Evolutionary conservation across 2,797 vertebrate genomes (phyloP).

Genomic region (Lepus oiostolus): DNA sequence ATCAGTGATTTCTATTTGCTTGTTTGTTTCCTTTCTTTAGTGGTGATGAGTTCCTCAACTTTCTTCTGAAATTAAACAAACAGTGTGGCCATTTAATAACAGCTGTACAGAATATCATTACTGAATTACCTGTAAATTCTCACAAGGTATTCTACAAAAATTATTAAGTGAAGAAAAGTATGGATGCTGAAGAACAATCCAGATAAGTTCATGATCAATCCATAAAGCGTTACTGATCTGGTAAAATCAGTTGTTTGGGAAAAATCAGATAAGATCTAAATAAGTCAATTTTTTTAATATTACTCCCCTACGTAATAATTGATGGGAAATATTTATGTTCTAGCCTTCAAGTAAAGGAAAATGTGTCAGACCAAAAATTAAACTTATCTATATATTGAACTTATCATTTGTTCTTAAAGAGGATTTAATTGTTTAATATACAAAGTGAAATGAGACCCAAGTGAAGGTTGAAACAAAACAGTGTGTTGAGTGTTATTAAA

Average conservation of each 20-base stretch:
- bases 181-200: conserved; percentile 54
- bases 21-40: conserved; percentile 86
- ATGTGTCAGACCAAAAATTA: conserved; percentile 60
- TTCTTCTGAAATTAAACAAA: conserved; percentile 93
- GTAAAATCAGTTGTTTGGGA: conserved; percentile 19
- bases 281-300: conserved; percentile 27
- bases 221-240: conserved; percentile 14
- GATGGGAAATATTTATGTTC: conserved; percentile 27
- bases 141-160: conserved; percentile 92
- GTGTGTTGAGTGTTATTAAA: conserved; percentile 47
- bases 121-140: conserved; percentile 91
- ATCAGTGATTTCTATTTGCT: conserved; percentile 69
- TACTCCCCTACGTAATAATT: not conserved
- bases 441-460: conserved; percentile 59
- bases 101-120: conserved; percentile 90
- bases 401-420: conserved; percentile 62
- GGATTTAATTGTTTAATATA: conserved; percentile 75
- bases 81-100: conserved; percentile 93
- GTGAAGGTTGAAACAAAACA: conserved; percentile 62
- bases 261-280: conserved; percentile 31
- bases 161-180: conserved; percentile 50
- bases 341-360: conserved; percentile 11
- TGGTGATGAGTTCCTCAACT: conserved; percentile 93
- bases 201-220: conserved; percentile 63
- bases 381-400: conserved; percentile 60